Percentiles rank a stretch among this genome's conserved stretches.
Conservation (phyloP, 1,140 invertebrate species). For the Brachionus sp. region DNA sequence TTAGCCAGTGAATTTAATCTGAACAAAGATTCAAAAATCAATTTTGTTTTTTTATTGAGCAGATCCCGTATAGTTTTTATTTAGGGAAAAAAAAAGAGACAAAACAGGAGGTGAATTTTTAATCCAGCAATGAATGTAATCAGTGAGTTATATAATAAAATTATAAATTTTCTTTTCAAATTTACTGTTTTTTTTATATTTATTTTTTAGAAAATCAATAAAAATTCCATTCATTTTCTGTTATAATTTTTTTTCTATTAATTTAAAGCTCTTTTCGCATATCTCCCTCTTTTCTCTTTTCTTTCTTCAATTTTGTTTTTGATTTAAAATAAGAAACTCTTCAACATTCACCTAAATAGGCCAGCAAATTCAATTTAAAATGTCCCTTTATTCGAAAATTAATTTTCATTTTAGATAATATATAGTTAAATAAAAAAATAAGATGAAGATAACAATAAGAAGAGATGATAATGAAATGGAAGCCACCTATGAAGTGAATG, state of each 20-base stretch:
- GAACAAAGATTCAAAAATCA: background rate
- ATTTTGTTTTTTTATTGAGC: background rate
- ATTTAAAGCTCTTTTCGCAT: background rate
- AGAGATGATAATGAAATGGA: slow-evolving; percentile 39
- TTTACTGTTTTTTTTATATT: background rate
- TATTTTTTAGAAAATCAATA: slow-evolving; percentile 1
- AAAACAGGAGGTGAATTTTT: background rate
- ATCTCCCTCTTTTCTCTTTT: background rate
- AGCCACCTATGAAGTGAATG: slow-evolving; percentile 12
- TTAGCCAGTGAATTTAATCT: background rate
- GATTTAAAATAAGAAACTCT: background rate
- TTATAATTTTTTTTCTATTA: slow-evolving; percentile 1
- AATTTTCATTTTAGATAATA: background rate
- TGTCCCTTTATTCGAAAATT: background rate
- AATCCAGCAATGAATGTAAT: background rate
- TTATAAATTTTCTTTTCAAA: slow-evolving; percentile 1
- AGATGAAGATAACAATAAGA: slow-evolving; percentile 20
- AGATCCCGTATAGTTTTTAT: background rate
- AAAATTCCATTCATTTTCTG: background rate
- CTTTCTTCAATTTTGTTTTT: background rate
- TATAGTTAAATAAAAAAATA: background rate
- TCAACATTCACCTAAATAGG: no score
- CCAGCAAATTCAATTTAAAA: no score
- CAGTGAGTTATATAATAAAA: background rate
- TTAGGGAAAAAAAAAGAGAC: background rate